Percentiles rank a stretch among this genome's conserved stretches.
Conservation (phyloP, 1,140 invertebrate genomes). For the Helicoverpa zea region DNA sequence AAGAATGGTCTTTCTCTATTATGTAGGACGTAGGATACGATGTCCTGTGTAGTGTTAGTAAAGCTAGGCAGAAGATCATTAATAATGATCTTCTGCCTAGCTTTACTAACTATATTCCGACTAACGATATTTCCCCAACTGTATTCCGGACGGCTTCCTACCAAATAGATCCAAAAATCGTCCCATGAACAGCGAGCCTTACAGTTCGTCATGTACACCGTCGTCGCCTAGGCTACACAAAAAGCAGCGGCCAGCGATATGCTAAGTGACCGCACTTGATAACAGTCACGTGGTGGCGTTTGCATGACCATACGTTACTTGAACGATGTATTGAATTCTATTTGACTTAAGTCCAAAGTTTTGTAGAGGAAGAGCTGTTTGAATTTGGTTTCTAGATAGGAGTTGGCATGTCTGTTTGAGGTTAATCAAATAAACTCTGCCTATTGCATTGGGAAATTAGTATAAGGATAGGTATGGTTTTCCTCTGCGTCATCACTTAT, state of each 20-base stretch:
- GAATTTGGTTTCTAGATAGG: background rate
- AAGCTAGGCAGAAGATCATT: no score
- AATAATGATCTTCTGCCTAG: no score
- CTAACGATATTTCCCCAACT: no score
- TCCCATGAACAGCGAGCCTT: conserved; percentile 61
- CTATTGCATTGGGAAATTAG: no score
- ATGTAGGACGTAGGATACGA: no score
- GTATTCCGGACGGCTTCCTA: background rate
- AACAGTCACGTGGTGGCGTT: conserved; percentile 73
- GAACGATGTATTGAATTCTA: conserved; percentile 60
- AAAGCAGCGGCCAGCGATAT: conserved; percentile 78
- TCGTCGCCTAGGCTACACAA: conserved; percentile 75
- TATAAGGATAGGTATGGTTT: no score
- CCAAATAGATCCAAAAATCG: background rate
- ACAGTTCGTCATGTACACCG: conserved; percentile 60
- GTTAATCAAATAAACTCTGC: no score
- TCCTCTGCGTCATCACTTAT: no score
- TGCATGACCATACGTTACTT: conserved; percentile 57
- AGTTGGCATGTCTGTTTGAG: no score
- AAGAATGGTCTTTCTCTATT: no score
- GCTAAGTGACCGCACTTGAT: conserved; percentile 80
- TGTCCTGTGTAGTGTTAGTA: no score
- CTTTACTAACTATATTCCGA: no score
- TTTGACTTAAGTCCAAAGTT: conserved; percentile 45
- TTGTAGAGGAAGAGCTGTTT: background rate